Evolutionary conservation across 2,888 invertebrate species (phyloP).

Genomic region (Chelonus formosanus): DNA sequence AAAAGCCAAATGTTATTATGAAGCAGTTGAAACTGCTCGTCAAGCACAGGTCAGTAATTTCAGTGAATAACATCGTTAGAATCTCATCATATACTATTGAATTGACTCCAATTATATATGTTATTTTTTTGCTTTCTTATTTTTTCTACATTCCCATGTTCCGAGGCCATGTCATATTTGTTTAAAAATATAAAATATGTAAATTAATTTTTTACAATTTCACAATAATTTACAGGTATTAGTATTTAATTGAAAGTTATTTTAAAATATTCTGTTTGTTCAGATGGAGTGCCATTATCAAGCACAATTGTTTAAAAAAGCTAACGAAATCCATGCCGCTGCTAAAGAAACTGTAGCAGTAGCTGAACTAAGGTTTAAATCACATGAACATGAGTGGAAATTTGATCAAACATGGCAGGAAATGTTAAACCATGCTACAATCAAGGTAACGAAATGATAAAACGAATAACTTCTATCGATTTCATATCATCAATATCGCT

Average conservation of each 20-base stretch:
- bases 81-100: no score
- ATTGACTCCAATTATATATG: no score
- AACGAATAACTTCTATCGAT: neutral
- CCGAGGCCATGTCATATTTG: no score
- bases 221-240: no score
- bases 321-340: conserved; percentile 89
- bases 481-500: conserved; percentile 8
- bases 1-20: conserved; percentile 90
- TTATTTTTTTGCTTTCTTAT: no score
- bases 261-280: conserved; percentile 4
- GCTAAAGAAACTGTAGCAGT: conserved; percentile 93
- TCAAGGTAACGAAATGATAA: conserved; percentile 72
- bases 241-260: neutral
- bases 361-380: conserved; percentile 83
- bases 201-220: no score
- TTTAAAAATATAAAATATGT: no score
- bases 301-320: conserved; percentile 88
- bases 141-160: no score
- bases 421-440: conserved; percentile 94
- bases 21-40: conserved; percentile 80
- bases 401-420: conserved; percentile 98
- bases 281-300: conserved; percentile 86
- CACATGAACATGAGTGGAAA: conserved; percentile 81
- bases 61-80: no score
- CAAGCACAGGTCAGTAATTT: conserved; percentile 70